These are phyloP conservation scores for Synanthedon myopaeformis DNA, from an alignment of 2,888 invertebrate genomes.

Conservation along the genomic window DNA sequence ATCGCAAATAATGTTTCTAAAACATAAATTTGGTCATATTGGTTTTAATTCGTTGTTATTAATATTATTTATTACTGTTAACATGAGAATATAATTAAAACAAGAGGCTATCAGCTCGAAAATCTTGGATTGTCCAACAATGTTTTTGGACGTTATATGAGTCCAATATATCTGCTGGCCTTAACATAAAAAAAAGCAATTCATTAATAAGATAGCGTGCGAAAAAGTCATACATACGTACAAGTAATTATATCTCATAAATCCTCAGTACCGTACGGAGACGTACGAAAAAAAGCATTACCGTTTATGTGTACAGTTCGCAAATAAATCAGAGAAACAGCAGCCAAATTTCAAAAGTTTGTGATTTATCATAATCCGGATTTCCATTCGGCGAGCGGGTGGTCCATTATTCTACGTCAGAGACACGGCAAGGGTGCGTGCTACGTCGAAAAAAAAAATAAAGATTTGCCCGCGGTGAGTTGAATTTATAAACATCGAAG, in stretches of 20 bases:
- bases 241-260: background rate
- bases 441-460: slow-evolving; percentile 32
- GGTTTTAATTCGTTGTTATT: no score
- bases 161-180: no score
- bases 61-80: no score
- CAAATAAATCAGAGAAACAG: slow-evolving; percentile 57
- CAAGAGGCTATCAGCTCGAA: no score
- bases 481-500: slow-evolving; percentile 21
- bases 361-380: slow-evolving; percentile 67
- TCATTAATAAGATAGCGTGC: background rate
- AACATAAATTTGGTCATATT: no score
- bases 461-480: background rate
- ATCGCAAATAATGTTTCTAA: no score
- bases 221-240: background rate
- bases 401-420: slow-evolving; percentile 66
- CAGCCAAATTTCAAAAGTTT: slow-evolving; percentile 64
- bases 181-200: no score
- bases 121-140: no score
- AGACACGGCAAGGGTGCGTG: slow-evolving; percentile 59
- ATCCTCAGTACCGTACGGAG: background rate
- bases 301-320: slow-evolving; percentile 41
- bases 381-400: slow-evolving; percentile 61
- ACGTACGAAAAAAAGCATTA: background rate
- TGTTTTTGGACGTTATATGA: no score
- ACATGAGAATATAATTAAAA: no score